A percentile compares a stretch with the other conserved stretches of the same genome.
These are phyloP conservation scores for Philereme transversata DNA, from an alignment of 2,888 invertebrate species.

Conservation along the genomic window DNA sequence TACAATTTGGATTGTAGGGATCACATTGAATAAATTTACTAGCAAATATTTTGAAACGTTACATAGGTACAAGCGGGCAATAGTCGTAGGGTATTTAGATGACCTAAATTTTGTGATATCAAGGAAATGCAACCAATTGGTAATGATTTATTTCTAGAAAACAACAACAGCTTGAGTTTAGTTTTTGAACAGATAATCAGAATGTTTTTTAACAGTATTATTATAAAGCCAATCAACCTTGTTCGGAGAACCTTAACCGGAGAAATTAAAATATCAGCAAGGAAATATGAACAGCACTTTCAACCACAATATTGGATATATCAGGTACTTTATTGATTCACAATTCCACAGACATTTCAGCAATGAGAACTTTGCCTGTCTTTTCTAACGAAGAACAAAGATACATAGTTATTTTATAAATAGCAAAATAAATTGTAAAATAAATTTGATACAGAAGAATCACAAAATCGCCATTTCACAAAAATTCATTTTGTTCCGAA, in stretches of 20 bases:
- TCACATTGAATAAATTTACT: not conserved
- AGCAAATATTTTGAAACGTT: not conserved
- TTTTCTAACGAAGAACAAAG: constrained; percentile 25
- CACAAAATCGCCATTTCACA: constrained; percentile 80
- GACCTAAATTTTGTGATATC: constrained; percentile 30
- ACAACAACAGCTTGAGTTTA: not conserved
- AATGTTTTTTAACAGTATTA: not conserved
- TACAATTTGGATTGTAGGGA: not conserved
- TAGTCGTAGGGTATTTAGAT: constrained; percentile 11
- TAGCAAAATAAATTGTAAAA: constrained; percentile 37
- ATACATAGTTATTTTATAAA: constrained; percentile 41
- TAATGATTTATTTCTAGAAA: constrained; percentile 7
- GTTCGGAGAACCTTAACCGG: constrained; percentile 14
- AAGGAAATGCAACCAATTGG: constrained; percentile 5
- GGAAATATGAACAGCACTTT: constrained; percentile 24
- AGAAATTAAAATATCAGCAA: constrained; percentile 26
- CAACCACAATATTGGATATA: constrained; percentile 32
- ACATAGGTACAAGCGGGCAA: not conserved
- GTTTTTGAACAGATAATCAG: not conserved
- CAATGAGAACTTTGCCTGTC: constrained; percentile 7
- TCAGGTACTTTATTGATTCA: constrained; percentile 28
- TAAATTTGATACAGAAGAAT: constrained; percentile 64
- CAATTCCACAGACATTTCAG: constrained; percentile 29
- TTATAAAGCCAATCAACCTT: constrained; percentile 21
- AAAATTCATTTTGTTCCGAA: constrained; percentile 45